Percentiles rank a stretch among this genome's conserved stretches.
These are phyloP conservation scores for Emydura subglobosa DNA, from an alignment of 2,113 vertebrate species.

Conservation along the genomic window DNA sequence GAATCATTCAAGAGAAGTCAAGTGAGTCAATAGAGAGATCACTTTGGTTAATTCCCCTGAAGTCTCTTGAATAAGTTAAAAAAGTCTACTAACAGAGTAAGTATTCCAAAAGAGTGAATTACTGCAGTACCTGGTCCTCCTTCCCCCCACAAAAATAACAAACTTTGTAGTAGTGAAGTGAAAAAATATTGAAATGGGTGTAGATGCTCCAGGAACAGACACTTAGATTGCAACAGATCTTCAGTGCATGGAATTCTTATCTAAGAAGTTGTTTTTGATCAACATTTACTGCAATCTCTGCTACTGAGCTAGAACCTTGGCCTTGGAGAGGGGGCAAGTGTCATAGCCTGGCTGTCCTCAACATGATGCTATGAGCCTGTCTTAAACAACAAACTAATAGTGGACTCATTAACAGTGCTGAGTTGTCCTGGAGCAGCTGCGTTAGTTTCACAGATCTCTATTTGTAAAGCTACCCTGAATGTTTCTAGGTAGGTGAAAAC, in stretches of 20 bases:
- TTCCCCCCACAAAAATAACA: neutral
- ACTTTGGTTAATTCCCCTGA: conserved; percentile 16
- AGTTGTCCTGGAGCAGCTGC: conserved; percentile 15
- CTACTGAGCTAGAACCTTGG: neutral
- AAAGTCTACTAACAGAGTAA: neutral
- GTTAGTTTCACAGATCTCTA: neutral
- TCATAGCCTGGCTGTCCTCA: neutral
- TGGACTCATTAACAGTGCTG: conserved; percentile 17
- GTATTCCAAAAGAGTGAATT: neutral
- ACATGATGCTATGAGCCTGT: conserved; percentile 19
- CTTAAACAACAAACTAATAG: neutral
- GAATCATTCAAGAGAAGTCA: neutral
- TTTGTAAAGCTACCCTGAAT: neutral
- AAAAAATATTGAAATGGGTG: neutral
- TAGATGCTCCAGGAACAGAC: conserved; percentile 6
- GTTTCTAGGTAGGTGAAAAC: conserved; percentile 79
- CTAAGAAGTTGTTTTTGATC: conserved; percentile 50
- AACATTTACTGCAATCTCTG: neutral
- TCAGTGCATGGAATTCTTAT: conserved; percentile 24
- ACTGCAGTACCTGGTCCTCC: neutral
- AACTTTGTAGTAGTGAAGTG: neutral
- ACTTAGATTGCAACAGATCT: conserved; percentile 6
- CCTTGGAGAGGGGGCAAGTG: conserved; percentile 26
- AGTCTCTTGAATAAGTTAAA: neutral
- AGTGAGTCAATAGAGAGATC: neutral